Conservation (phyloP, 2,888 invertebrate genomes). For the Reticulitermes lucifugus region DNA sequence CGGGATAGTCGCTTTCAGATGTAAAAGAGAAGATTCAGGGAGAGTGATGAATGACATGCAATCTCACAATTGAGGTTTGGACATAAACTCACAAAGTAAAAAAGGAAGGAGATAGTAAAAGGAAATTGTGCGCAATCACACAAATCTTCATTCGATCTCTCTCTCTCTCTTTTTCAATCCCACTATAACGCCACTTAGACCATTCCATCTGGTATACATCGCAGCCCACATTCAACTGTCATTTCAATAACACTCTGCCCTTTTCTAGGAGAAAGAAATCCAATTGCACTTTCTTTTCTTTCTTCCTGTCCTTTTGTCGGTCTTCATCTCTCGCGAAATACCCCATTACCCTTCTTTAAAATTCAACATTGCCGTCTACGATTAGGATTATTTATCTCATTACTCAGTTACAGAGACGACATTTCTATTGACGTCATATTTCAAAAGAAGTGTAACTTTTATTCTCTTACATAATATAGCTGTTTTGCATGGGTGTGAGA, state of each 20-base stretch:
- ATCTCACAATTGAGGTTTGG: constrained; percentile 7
- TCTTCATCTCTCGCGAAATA: not conserved
- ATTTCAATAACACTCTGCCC: constrained; percentile 3
- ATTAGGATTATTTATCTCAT: no score
- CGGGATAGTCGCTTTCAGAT: not conserved
- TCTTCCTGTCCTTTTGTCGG: constrained; percentile 7
- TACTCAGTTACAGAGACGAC: no score
- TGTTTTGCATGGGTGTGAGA: no score
- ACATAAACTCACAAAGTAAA: not conserved
- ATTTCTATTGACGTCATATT: no score
- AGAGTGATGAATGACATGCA: not conserved
- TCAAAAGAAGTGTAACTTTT: no score
- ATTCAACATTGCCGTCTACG: no score
- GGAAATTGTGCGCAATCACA: constrained; percentile 27
- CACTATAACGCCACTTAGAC: not conserved
- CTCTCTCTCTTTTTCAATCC: not conserved
- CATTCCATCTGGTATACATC: not conserved
- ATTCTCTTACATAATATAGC: no score
- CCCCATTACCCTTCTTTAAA: not conserved
- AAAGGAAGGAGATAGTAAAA: not conserved
- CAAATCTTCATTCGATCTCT: constrained; percentile 33
- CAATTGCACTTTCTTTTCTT: not conserved
- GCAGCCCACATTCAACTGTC: not conserved
- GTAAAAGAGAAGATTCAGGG: not conserved
- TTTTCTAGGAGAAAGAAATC: not conserved